Evolutionary conservation across 2,797 vertebrate genomes (phyloP).

Genomic region (Carcharodon carcharias): DNA sequence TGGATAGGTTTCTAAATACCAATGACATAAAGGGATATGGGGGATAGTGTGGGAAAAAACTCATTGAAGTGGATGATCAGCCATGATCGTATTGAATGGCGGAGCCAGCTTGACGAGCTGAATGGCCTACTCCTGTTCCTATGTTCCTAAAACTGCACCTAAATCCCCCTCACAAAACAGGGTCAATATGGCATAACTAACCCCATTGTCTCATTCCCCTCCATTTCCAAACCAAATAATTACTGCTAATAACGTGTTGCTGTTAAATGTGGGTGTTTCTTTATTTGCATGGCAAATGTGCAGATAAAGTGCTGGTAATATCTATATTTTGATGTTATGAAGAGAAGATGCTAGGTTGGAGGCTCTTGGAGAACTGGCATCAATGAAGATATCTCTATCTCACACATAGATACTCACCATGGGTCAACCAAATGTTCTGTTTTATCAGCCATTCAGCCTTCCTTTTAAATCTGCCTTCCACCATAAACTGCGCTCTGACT

Average conservation of each 20-base stretch:
- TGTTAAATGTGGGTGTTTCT: neutral
- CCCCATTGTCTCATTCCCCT: neutral
- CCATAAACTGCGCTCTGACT: neutral
- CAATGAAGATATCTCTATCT: neutral
- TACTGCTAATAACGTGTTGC: neutral
- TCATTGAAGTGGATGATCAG: too few relatives aligned
- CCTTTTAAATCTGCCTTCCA: neutral
- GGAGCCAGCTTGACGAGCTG: too few relatives aligned
- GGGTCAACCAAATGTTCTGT: neutral
- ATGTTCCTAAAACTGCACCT: neutral
- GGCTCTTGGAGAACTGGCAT: neutral
- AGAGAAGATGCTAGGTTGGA: neutral
- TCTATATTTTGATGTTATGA: neutral
- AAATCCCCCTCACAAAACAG: neutral
- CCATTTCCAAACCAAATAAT: neutral
- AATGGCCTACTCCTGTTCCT: too few relatives aligned
- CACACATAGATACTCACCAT: neutral
- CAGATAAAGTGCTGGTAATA: too few relatives aligned
- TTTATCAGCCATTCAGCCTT: neutral
- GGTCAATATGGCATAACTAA: neutral
- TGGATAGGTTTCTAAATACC: too few relatives aligned
- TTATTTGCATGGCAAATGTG: neutral
- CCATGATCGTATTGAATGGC: too few relatives aligned
- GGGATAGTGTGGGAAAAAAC: too few relatives aligned
- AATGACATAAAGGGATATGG: too few relatives aligned